Evolutionary conservation across 2,888 invertebrate genomes (phyloP).

Genomic region (Tupiocoris notatus): DNA sequence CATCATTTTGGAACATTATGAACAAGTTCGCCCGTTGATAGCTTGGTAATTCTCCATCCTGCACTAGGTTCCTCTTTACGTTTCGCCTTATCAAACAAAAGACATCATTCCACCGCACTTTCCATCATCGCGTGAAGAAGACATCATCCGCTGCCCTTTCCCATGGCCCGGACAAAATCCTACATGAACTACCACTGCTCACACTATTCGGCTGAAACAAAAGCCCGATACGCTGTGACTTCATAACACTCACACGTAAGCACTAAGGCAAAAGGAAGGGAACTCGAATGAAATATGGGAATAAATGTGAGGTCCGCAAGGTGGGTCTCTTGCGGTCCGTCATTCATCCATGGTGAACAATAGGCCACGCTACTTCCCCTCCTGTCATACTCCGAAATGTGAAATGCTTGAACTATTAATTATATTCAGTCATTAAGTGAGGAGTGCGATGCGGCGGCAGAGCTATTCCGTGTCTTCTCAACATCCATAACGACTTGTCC

Average conservation of each 20-base stretch:
- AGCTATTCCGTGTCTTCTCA: constrained; percentile 14
- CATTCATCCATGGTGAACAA: constrained; percentile 18
- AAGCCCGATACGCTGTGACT: neutral
- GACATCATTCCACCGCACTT: neutral
- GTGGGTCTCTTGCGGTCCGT: constrained; percentile 3
- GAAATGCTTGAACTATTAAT: constrained; percentile 20
- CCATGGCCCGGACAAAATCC: constrained; percentile 13
- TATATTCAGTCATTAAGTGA: constrained; percentile 27
- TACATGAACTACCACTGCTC: neutral
- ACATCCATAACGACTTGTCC: constrained; percentile 24
- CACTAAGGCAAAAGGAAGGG: neutral
- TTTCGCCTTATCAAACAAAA: constrained; percentile 24
- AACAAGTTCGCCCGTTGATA: constrained; percentile 5
- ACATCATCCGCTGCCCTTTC: constrained; percentile 29
- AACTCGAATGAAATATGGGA: constrained; percentile 18
- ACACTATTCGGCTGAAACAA: constrained; percentile 2
- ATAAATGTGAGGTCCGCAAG: neutral
- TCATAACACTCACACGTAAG: neutral
- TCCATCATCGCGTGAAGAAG: constrained; percentile 8
- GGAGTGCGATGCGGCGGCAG: neutral
- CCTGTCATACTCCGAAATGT: constrained; percentile 8
- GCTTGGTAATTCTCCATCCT: neutral
- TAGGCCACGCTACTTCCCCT: neutral
- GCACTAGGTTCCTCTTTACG: neutral
- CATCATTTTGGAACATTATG: constrained; percentile 18